Evolutionary conservation across 2,888 invertebrate genomes (phyloP), one percentile per base, ranked within the genome.

Genomic region (Torymus texanus): DNA sequence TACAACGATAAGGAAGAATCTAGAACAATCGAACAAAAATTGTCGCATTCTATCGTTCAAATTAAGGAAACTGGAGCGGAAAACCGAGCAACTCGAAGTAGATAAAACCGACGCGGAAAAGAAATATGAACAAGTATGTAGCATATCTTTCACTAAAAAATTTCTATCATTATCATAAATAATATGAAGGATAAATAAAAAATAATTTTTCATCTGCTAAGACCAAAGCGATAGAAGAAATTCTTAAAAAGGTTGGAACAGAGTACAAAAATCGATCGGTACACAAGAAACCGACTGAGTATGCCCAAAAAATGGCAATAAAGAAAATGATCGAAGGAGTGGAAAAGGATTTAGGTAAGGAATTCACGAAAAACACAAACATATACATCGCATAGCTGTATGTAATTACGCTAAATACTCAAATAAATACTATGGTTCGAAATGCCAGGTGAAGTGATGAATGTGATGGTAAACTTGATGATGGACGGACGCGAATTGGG

Each of bases 31-130:
- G 2, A 97, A 97, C 68, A 99, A 99, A 90, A 99, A 99, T 91
- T 99, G 99, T 91, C 93, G 99, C 85, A 97, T 99, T 85, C 93
- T 99, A 83, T 98, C 99, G 84, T 99, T 99, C 91, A 99, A 99
- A 91, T 91, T 99, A 84, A 94, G 98, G 87, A 99, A 99, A 92
- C 94, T 97, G 71, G 99, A 99, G 90, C 93, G 98, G 81, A 95
- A 94, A 90, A 93, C 95, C 72, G 97, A 97, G 75, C 95, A 97
- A 86, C 91, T 97, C 24, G 98, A 98, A 88, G 93, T 93, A 67
- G 98, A 98, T 85, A 96, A 97, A 87, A 92, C 92, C 66, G 94
- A 95, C 85, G 91, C 93, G 62, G 95, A 95, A 85, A 94, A 93
- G 86, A 94, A 94, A 90, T 91, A 94, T 82, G 92, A 94, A 82